Percentiles rank a stretch among this genome's conserved stretches.
Conservation (phyloP, 2,113 vertebrate genomes). For the Bos indicus region DNA sequence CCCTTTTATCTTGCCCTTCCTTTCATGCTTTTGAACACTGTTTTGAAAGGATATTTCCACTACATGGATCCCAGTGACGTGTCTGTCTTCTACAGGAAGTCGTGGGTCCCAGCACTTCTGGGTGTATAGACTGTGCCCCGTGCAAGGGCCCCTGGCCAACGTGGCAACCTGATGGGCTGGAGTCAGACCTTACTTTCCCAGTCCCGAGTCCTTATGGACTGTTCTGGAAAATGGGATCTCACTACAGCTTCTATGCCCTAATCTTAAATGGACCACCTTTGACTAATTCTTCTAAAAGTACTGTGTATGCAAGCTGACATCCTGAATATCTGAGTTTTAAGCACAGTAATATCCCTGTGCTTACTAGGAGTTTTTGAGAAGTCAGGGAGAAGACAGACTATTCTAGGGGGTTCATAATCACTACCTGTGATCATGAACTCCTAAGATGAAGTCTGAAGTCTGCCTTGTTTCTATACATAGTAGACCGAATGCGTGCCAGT, state of each 20-base stretch:
- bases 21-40: not conserved
- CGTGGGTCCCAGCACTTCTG: not conserved
- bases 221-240: not conserved
- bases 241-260: not conserved
- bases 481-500: rapidly evolving
- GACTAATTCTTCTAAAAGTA: not conserved
- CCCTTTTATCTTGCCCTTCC: not conserved
- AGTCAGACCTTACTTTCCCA: not conserved
- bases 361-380: not conserved
- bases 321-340: not conserved
- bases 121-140: not conserved
- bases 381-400: not conserved
- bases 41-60: not conserved
- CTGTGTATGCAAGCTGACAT: not conserved
- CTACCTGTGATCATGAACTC: not conserved
- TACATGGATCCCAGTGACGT: not conserved
- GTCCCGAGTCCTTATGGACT: not conserved
- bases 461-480: not conserved
- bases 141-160: not conserved
- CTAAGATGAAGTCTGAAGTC: not conserved
- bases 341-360: not conserved
- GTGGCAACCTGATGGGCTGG: rapidly evolving
- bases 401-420: not conserved
- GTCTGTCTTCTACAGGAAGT: not conserved
- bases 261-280: too few species aligned